Percentiles rank a stretch among this genome's conserved stretches.
Evolutionary conservation across 1,140 invertebrate species (phyloP).

Genomic region (Oedothorax gibbosus): DNA sequence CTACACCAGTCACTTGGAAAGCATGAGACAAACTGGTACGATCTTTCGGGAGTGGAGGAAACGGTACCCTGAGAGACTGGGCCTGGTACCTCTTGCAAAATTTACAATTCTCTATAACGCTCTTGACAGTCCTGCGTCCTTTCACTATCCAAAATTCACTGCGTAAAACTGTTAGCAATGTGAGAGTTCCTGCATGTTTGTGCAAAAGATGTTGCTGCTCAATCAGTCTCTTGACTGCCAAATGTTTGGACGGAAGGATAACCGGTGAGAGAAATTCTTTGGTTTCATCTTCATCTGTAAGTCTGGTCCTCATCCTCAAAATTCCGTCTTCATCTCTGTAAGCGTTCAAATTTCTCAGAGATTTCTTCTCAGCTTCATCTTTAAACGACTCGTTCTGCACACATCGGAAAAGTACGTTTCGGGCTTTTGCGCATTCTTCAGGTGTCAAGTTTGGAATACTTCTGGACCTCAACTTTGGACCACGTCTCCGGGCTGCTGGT

Average conservation of each 20-base stretch:
- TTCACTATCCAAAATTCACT: constrained; percentile 36
- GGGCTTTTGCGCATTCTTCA: background rate
- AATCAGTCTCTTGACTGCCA: constrained; percentile 32
- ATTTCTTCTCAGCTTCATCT: constrained; percentile 13
- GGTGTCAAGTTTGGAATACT: background rate
- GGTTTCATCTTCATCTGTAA: constrained; percentile 32
- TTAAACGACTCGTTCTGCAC: constrained; percentile 20
- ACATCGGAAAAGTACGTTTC: background rate
- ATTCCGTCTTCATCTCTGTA: constrained; percentile 20
- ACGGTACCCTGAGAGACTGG: background rate
- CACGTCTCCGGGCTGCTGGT: background rate
- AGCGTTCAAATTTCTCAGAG: constrained; percentile 16
- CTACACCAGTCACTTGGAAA: constrained; percentile 66
- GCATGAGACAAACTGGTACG: constrained; percentile 62
- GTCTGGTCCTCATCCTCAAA: constrained; percentile 21
- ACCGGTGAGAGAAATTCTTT: constrained; percentile 16
- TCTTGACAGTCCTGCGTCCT: background rate
- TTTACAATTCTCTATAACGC: constrained; percentile 21
- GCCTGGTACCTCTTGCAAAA: constrained; percentile 9
- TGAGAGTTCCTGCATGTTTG: constrained; percentile 30
- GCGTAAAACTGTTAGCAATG: constrained; percentile 5
- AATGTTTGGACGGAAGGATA: constrained; percentile 31
- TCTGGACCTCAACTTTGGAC: background rate
- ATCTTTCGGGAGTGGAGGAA: constrained; percentile 62
- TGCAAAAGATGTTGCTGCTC: constrained; percentile 23